Conservation (phyloP, 2,113 vertebrate genomes). For the Proteles cristata region DNA sequence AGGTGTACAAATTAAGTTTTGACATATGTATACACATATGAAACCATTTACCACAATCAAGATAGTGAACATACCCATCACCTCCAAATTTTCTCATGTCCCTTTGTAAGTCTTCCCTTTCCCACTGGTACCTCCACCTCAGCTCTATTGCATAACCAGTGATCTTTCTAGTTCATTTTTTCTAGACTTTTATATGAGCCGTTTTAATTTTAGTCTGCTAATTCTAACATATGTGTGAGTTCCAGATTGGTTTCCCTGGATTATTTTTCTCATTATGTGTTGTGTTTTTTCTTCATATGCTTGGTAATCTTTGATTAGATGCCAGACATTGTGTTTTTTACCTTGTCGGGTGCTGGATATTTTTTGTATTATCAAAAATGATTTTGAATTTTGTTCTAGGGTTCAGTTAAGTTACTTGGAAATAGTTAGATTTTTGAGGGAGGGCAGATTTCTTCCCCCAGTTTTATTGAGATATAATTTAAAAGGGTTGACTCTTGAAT, state of each 20-base stretch:
- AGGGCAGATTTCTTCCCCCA: background rate
- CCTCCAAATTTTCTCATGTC: background rate
- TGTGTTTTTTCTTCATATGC: background rate
- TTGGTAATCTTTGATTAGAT: background rate
- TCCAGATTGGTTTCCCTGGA: background rate
- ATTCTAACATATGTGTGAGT: background rate
- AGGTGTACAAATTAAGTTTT: background rate
- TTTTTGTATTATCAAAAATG: background rate
- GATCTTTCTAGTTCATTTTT: constrained; percentile 5
- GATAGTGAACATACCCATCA: background rate
- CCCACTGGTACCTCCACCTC: background rate
- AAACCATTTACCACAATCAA: background rate
- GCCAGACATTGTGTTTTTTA: background rate
- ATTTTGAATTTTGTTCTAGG: background rate
- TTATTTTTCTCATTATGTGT: background rate
- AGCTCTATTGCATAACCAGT: background rate
- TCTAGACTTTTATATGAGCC: background rate
- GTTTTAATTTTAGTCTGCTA: background rate
- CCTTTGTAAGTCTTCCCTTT: background rate
- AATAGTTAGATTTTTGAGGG: background rate
- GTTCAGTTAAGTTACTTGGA: background rate
- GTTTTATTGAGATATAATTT: background rate
- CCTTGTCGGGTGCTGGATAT: background rate
- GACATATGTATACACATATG: background rate
- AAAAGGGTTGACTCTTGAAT: background rate